Conservation (phyloP, 2,113 vertebrate genomes). For the Actinemys pallida region DNA sequence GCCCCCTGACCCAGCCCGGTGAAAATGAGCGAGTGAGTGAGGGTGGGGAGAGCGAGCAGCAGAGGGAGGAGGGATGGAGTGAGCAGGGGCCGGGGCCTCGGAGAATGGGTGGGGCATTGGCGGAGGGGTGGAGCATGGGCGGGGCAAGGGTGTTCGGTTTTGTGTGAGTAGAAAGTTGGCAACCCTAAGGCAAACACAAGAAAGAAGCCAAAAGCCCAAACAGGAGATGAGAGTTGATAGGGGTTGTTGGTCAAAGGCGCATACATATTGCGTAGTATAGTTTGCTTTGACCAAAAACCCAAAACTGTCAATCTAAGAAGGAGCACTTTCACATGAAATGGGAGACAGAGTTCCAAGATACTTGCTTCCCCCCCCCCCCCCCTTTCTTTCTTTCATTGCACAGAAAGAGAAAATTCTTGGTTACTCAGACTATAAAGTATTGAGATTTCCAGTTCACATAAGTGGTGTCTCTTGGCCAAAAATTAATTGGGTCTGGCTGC, state of each 20-base stretch:
- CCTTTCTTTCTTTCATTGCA: neutral
- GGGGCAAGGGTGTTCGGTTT: too few species aligned
- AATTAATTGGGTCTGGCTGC: neutral
- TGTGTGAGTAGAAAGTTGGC: too few species aligned
- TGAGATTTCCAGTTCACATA: neutral
- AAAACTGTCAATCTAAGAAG: neutral
- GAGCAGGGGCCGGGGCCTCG: too few species aligned
- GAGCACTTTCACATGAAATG: neutral
- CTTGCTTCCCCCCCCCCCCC: too few species aligned
- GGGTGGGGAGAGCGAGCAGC: too few species aligned
- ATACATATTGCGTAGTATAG: neutral
- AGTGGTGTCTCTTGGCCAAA: neutral
- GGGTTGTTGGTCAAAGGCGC: neutral
- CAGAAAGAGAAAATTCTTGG: neutral
- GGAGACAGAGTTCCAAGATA: neutral
- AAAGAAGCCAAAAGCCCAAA: neutral
- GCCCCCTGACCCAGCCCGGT: too few species aligned
- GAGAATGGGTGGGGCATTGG: too few species aligned
- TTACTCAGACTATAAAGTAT: neutral
- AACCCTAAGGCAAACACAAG: neutral
- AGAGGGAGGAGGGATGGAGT: too few species aligned
- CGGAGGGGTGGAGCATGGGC: too few species aligned
- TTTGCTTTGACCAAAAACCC: neutral
- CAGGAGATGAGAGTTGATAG: neutral
- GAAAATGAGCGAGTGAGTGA: too few species aligned